These are phyloP conservation scores for Falco peregrinus DNA, from an alignment of 2,797 vertebrate genomes.

Conservation along the genomic window DNA sequence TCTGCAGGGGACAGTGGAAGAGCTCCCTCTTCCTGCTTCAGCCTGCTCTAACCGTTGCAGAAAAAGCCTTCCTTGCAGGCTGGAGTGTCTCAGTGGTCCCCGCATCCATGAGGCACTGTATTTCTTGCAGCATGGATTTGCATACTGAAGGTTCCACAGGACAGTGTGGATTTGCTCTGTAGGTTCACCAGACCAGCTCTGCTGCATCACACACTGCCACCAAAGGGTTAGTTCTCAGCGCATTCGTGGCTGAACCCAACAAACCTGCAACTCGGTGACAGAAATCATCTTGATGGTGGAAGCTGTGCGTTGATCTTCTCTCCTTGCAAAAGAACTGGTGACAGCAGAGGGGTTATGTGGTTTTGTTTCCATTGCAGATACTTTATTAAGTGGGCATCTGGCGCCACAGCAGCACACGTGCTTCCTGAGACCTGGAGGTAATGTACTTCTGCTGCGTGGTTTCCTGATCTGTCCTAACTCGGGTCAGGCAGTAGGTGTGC, in stretches of 20 bases:
- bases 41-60: background rate
- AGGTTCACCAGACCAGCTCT: background rate
- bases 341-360: background rate
- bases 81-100: background rate
- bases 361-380: background rate
- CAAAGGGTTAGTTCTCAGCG: background rate
- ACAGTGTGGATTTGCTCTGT: background rate
- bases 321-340: background rate
- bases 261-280: background rate
- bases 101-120: background rate
- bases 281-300: background rate
- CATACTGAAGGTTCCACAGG: background rate
- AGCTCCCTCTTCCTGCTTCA: slow-evolving; percentile 48
- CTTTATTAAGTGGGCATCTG: background rate
- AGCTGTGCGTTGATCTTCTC: background rate
- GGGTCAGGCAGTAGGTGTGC: background rate
- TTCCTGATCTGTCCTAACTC: slow-evolving; percentile 6
- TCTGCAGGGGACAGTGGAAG: slow-evolving; percentile 19
- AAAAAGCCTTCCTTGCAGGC: background rate
- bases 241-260: background rate
- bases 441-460: background rate
- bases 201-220: background rate
- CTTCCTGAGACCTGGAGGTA: slow-evolving; percentile 42
- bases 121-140: background rate
- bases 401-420: slow-evolving; percentile 15